Conservation (phyloP, 1,140 invertebrate species). For the Musca domestica region DNA sequence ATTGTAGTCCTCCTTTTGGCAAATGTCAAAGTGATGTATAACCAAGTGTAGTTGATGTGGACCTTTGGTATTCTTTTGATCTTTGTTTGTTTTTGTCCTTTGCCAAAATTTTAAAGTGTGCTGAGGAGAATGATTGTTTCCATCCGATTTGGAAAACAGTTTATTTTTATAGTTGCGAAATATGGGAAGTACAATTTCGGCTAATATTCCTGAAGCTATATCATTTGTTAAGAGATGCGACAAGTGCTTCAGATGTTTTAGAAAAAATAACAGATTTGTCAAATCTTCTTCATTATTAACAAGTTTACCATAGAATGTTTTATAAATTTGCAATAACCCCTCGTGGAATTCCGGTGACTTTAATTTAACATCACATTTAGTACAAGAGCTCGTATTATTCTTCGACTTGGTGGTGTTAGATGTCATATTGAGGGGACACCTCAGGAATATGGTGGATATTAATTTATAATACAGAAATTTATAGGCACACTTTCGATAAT, state of each 20-base stretch:
- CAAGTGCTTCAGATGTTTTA: constrained; percentile 49
- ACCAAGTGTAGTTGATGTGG: neutral
- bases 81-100: neutral
- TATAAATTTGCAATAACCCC: constrained; percentile 39
- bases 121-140: neutral
- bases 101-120: constrained; percentile 14
- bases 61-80: neutral
- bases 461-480: constrained; percentile 46
- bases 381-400: constrained; percentile 29
- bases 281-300: neutral
- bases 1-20: neutral
- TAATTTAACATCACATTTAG: constrained; percentile 41
- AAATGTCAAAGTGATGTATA: neutral
- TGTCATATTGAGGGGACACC: constrained; percentile 8
- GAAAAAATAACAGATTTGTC: constrained; percentile 24
- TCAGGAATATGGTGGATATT: constrained; percentile 39
- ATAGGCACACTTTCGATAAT: constrained; percentile 46
- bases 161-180: constrained; percentile 39
- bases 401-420: neutral
- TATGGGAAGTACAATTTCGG: constrained; percentile 45
- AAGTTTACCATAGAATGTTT: constrained; percentile 20
- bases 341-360: constrained; percentile 40
- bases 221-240: constrained; percentile 41
- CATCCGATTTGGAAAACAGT: neutral
- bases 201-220: constrained; percentile 41